Base-by-base conservation (phyloP, 2,888 invertebrate genomes). In the Polydrusus tereticollis region DNA sequence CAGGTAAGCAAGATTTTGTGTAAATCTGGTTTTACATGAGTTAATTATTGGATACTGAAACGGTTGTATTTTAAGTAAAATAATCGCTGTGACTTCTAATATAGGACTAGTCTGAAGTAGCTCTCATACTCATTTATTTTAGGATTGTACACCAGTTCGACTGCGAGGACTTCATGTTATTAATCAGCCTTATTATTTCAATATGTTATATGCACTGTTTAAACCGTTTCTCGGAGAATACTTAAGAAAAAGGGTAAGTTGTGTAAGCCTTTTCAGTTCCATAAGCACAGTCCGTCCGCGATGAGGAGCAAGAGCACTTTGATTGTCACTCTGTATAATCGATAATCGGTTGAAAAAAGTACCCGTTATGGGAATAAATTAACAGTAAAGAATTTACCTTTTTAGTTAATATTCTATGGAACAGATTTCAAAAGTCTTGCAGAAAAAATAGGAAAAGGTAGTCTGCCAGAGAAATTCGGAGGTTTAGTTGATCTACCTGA, bases 181-280 rank as follows among this genome's bases (percentile, higher is more conserved):
- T n/a, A 95, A 95, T 83, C 96, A 97, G 82, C 94, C 96, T 0
- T 91, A 89, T 76, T 88, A 96, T 73, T 96, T 97, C 86, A 95
- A 94, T 81, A 92, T 95, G 89, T 87, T 94, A 2, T 96, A 93
- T 80, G 91, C 93, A 7, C 88, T 97, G 66, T 93, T 97, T 84
- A 95, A 95, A 83, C 97, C 96, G 0, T 96, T 97, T 83, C 87
- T 97, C 77, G 88, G 92, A 76, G 94, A 95, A 81, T 96, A 96
- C 86, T 86, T 95, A 18, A 89, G 92, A 59, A 92, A 91, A 72
- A 89, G 96, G 81, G 92, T 92, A 84, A 86, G 88, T 64, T 36
- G 8, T n/a, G n/a, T n/a, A n/a, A n/a, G n/a, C 29, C 7, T 7
- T 29, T 5, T 29, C 7, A 29, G 7, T 29, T 29, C 29, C 5